Evolutionary conservation across 1,140 invertebrate genomes (phyloP).

Genomic region (Macrocentrus cingulum): DNA sequence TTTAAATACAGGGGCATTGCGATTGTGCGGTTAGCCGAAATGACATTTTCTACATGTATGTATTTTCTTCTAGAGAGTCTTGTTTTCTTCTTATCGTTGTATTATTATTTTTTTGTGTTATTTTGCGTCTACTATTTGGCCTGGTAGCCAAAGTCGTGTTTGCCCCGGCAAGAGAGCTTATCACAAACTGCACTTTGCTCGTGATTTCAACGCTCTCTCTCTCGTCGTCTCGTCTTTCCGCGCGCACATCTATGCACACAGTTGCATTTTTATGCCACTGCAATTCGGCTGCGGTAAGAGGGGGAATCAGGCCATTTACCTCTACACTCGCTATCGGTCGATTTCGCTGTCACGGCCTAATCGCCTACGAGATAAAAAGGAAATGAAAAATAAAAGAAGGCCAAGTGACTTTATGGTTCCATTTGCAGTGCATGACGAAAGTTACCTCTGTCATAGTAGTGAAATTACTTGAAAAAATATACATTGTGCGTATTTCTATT

Average conservation of each 20-base stretch:
- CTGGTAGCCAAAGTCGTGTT: conserved; percentile 3
- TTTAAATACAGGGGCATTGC: neutral
- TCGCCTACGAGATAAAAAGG: conserved; percentile 16
- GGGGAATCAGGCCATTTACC: conserved; percentile 41
- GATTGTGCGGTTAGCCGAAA: conserved; percentile 13
- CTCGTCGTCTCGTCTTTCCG: neutral
- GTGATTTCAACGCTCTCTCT: conserved; percentile 13
- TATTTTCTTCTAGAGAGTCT: neutral
- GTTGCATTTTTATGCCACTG: conserved; percentile 14
- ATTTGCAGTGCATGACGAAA: too few relatives aligned
- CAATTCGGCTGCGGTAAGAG: conserved; percentile 24
- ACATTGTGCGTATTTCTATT: neutral
- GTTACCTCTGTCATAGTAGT: too few relatives aligned
- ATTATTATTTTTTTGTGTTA: neutral
- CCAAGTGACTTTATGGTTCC: conserved; percentile 15
- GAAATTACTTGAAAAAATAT: too few relatives aligned
- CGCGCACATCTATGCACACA: neutral
- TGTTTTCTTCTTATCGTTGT: neutral
- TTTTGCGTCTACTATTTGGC: neutral
- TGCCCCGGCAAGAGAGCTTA: conserved; percentile 28
- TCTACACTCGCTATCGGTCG: conserved; percentile 48
- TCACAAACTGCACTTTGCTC: conserved; percentile 42
- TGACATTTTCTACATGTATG: conserved; percentile 14
- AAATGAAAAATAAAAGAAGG: conserved; percentile 23
- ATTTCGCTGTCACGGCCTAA: conserved; percentile 44